Evolutionary conservation across 2,113 vertebrate genomes (phyloP).

Genomic region (Sphyrna mokarran): DNA sequence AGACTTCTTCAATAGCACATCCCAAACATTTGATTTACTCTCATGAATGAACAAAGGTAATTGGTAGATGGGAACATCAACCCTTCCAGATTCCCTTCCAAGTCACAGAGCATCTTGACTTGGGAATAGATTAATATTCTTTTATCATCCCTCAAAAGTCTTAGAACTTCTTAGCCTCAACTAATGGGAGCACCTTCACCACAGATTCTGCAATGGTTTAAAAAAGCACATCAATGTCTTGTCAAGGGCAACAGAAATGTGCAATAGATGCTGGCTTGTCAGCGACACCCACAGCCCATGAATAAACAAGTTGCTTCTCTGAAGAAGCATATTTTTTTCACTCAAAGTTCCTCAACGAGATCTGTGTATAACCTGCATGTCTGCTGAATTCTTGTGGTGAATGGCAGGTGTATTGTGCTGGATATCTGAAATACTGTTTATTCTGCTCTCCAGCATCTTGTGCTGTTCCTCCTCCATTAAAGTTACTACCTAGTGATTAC

Average conservation of each 20-base stretch:
- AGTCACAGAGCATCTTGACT: neutral
- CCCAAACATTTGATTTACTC: neutral
- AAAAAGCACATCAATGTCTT: neutral
- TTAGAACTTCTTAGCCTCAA: neutral
- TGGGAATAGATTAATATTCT: neutral
- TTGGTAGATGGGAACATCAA: too few relatives aligned
- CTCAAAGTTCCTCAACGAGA: neutral
- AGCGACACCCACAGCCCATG: neutral
- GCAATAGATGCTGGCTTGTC: neutral
- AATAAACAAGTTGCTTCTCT: neutral
- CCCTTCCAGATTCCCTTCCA: neutral
- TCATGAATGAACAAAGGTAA: neutral
- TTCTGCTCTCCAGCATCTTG: neutral
- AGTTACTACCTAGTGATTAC: neutral
- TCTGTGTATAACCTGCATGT: neutral
- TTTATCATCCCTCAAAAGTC: neutral
- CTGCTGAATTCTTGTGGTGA: neutral
- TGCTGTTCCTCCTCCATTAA: neutral
- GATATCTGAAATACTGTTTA: neutral
- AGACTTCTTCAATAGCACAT: neutral
- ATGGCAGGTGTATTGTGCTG: neutral
- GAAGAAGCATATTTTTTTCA: neutral
- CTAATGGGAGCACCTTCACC: neutral
- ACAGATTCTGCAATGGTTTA: neutral
- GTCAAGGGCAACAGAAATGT: neutral